These are phyloP conservation scores for Coilia nasus DNA, from an alignment of 2,797 vertebrate species.

Conservation along the genomic window DNA sequence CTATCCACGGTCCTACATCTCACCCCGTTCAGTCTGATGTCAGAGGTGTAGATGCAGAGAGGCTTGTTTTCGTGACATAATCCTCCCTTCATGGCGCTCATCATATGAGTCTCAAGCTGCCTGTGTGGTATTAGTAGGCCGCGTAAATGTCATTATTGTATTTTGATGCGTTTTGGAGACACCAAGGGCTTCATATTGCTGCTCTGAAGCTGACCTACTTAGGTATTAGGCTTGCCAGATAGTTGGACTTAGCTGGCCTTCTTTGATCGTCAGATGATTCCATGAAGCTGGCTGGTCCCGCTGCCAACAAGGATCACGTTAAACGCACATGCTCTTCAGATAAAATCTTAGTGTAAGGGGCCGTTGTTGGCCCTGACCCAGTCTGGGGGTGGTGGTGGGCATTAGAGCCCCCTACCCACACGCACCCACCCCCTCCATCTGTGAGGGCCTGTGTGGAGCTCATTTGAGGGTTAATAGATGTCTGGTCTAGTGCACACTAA, in stretches of 20 bases:
- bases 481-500: slow-evolving; percentile 15
- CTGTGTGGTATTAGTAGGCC: background rate
- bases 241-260: background rate
- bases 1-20: background rate
- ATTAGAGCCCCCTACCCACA: background rate
- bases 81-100: background rate
- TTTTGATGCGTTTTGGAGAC: background rate
- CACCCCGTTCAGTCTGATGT: background rate
- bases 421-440: background rate
- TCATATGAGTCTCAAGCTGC: background rate
- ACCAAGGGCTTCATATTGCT: background rate
- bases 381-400: background rate
- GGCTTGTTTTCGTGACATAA: background rate
- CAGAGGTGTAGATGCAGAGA: no score
- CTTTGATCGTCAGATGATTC: background rate
- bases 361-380: background rate
- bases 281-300: background rate
- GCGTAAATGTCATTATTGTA: background rate
- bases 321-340: background rate
- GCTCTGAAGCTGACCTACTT: background rate
- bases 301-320: background rate
- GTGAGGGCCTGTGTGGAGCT: background rate
- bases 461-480: slow-evolving; percentile 14
- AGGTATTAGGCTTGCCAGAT: background rate
- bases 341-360: background rate